Percentiles rank a stretch among this genome's conserved stretches.
Evolutionary conservation across 1,140 invertebrate species (phyloP).

Genomic region (Papilio helenus): DNA sequence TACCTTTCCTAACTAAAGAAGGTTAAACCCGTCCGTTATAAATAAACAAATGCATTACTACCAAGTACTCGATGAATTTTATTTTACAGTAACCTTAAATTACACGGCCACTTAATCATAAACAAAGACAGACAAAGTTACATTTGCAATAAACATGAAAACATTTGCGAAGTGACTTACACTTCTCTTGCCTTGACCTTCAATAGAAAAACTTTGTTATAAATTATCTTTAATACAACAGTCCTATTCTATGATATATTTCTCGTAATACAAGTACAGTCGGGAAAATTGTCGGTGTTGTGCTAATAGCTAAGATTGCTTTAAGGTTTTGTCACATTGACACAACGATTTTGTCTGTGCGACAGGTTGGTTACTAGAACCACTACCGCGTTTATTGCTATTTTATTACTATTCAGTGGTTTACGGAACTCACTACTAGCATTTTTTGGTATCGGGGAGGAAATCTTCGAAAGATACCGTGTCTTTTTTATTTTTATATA

Average conservation of each 20-base stretch:
- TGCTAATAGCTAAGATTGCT: no score
- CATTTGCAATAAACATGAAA: not conserved
- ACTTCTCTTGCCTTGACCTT: constrained; percentile 36
- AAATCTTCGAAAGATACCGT: no score
- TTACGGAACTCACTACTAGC: no score
- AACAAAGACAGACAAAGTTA: constrained; percentile 17
- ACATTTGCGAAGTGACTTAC: not conserved
- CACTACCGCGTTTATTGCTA: no score
- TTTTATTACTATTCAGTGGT: no score
- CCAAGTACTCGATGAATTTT: not conserved
- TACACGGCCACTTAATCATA: not conserved
- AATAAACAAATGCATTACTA: constrained; percentile 15
- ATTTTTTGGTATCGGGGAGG: no score
- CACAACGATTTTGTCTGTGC: no score
- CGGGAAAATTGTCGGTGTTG: no score
- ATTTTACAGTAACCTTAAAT: not conserved
- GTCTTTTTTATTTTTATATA: no score
- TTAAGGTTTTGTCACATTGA: no score
- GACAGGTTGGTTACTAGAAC: no score
- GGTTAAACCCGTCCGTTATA: not conserved
- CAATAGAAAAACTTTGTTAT: constrained; percentile 36
- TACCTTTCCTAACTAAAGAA: not conserved
- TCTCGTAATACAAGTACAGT: not conserved
- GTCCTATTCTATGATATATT: not conserved
- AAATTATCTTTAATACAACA: constrained; percentile 16